phyloP scores from a whole-genome alignment of 2,113 vertebrate genomes.

The Taxidea taxus region DNA sequence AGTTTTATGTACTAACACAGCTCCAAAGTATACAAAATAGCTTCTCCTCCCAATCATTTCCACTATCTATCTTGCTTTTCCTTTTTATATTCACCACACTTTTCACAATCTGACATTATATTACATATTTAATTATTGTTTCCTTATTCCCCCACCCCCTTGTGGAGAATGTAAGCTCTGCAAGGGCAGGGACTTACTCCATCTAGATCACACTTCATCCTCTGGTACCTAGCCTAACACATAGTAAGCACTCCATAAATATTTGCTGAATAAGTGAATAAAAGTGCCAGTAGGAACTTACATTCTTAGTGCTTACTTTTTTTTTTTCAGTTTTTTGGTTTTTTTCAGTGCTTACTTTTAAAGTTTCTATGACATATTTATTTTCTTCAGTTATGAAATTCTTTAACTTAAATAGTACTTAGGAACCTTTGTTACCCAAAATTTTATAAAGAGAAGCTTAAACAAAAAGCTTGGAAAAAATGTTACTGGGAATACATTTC shows the following conservation, averaged over 20 bases:
- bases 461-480: constrained; percentile 15
- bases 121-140: neutral
- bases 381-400: constrained; percentile 13
- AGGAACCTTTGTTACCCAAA: constrained; percentile 6
- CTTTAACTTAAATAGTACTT: neutral
- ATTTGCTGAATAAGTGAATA: neutral
- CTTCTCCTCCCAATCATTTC: neutral
- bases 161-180: neutral
- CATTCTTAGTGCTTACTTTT: constrained; percentile 21
- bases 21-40: neutral
- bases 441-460: neutral
- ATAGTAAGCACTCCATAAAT: neutral
- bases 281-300: neutral
- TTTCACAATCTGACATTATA: neutral
- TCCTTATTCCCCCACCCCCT: neutral
- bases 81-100: neutral
- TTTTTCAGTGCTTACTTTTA: constrained; percentile 7
- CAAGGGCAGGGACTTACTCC: neutral
- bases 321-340: constrained; percentile 36
- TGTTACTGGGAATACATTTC: neutral
- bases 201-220: neutral
- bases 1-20: neutral
- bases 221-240: neutral
- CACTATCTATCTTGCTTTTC: neutral
- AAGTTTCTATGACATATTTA: neutral